Base-by-base conservation (phyloP, 1,140 invertebrate species). In the Philopotamus ludificatus region DNA sequence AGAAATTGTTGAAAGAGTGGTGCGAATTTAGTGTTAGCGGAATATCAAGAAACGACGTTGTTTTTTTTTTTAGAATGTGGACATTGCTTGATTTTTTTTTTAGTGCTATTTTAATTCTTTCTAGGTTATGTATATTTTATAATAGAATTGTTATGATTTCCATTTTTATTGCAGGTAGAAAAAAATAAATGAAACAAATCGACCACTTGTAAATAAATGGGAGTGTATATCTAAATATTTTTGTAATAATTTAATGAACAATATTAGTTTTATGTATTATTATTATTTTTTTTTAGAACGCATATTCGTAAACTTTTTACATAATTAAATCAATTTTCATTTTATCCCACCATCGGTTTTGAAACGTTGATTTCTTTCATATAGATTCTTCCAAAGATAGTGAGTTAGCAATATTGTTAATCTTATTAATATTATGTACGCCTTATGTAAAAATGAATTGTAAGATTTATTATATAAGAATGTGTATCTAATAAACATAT, bases 381-480 rank as follows among this genome's bases (percentile, higher is more conserved):
- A n/a, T 70, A 66, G 60, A 70, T 63, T 70, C 68, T 70, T 66
- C 68, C 68, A 70, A 70, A 70, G 68, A 70, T 70, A 70, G 68
- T 70, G 68, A 70, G 44, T 70, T 70, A 70, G 68, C 68, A 70
- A 70, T 70, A 70, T 70, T 70, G 68, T 70, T 70, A 69, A 69
- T 69, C 55, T 61, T 64, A 66, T 70, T 66, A 66, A 64, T 66
- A 66, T 70, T 64, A 70, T 61, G n/a, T n/a, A n/a, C n/a, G 68
- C 68, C 68, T 70, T 70, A 70, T 70, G 65, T 70, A 67, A 61
- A 26, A 66, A 66, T 66, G 49, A 61, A 21, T 66, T 64, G 44
- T 70, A 66, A 70, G 65, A 23, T 44, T 22, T 66, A 70, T 63
- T 65, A 42, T 70, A 70, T n/a, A 64, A 62, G 49, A 66, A 60